A percentile compares a stretch with the other conserved stretches of the same genome.
These are phyloP conservation scores for Crocuta crocuta DNA, from an alignment of 2,113 vertebrate species.

Conservation along the genomic window DNA sequence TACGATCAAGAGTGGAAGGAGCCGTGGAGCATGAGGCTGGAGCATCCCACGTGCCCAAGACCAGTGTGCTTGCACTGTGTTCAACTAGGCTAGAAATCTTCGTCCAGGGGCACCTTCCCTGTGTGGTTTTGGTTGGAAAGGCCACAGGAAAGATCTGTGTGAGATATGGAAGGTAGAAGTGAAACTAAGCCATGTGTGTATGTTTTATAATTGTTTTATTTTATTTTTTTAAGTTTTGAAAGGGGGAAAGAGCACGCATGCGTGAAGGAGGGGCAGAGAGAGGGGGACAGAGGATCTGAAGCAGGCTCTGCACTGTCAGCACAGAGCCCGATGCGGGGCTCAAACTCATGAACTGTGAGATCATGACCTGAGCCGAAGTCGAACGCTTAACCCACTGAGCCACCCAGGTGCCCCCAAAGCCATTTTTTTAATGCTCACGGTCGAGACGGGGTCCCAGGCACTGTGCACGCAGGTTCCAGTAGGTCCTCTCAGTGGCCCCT, in stretches of 20 bases:
- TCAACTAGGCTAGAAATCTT: not conserved
- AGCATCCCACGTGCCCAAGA: not conserved
- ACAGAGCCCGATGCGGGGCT: no score
- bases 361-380: no score
- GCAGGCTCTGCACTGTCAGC: no score
- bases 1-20: not conserved
- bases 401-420: not conserved
- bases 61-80: not conserved
- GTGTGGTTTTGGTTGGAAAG: not conserved
- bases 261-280: no score
- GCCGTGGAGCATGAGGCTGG: not conserved
- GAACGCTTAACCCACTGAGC: not conserved
- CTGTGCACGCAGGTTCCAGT: not conserved
- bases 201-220: no score
- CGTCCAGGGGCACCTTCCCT: not conserved
- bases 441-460: not conserved
- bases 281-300: no score
- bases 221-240: no score
- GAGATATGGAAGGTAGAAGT: not conserved
- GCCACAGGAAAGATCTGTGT: not conserved
- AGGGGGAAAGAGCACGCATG: no score
- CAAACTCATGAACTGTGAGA: no score
- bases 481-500: not conserved
- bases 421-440: not conserved
- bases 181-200: not conserved